phyloP scores from a whole-genome alignment of 2,113 vertebrate genomes.

The Cercopithecus mona region DNA sequence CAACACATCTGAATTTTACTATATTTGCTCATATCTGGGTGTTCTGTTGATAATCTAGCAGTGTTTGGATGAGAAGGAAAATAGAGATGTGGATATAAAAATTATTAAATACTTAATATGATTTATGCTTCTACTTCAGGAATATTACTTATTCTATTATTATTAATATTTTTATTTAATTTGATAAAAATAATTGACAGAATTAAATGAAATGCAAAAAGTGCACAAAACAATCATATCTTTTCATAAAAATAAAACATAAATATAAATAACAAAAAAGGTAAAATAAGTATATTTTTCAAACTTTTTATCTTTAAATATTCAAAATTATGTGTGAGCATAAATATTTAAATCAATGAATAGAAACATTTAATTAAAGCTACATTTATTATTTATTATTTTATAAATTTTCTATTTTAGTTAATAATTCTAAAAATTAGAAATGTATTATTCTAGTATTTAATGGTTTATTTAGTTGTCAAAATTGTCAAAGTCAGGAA shows the following conservation, averaged over 20 bases:
- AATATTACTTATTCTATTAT: not conserved
- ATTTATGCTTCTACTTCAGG: not conserved
- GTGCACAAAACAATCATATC: not conserved
- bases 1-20: not conserved
- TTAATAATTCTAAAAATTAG: not conserved
- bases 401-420: not conserved
- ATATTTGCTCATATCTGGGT: not conserved
- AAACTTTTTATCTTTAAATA: not conserved
- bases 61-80: not conserved
- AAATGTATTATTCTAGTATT: not conserved
- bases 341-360: not conserved
- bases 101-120: not conserved
- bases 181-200: not conserved
- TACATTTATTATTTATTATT: not conserved
- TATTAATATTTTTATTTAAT: not conserved
- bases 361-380: not conserved
- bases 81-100: not conserved
- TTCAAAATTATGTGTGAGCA: not conserved
- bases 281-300: not conserved
- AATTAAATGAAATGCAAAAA: not conserved
- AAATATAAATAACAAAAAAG: not conserved
- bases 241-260: not conserved
- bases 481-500: not conserved
- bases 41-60: not conserved
- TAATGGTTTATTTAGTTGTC: not conserved